These are phyloP conservation scores for Aspidiotus destructor DNA, from an alignment of 2,888 invertebrate genomes.

Conservation along the genomic window DNA sequence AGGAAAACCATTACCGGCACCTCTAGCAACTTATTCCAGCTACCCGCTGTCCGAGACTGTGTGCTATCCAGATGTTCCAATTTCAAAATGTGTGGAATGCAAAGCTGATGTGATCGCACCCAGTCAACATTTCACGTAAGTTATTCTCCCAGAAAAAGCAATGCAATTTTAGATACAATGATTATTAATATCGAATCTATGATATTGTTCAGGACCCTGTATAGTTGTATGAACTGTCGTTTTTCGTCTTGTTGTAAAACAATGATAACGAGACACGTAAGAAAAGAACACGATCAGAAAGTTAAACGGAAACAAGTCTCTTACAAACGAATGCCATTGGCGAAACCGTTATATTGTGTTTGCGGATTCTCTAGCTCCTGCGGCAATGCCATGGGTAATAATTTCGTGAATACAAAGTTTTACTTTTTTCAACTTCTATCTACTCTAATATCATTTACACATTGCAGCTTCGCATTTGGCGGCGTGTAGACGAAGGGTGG, in stretches of 20 bases:
- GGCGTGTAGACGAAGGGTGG: conserved; percentile 61
- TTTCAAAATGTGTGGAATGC: conserved; percentile 19
- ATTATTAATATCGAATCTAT: background rate
- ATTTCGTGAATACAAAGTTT: background rate
- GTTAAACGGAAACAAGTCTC: background rate
- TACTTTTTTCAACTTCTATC: background rate
- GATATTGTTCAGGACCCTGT: background rate
- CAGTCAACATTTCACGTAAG: conserved; percentile 24
- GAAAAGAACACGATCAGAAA: conserved; percentile 8
- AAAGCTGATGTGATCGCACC: conserved; percentile 8
- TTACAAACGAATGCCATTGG: conserved; percentile 37
- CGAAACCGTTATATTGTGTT: conserved; percentile 59
- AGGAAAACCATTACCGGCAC: background rate
- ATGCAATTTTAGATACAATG: background rate
- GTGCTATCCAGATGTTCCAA: conserved; percentile 13
- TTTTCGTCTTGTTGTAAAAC: conserved; percentile 20
- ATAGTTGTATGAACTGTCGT: conserved; percentile 17
- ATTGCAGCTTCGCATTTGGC: conserved; percentile 49
- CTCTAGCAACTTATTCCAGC: conserved; percentile 15
- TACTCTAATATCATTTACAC: background rate
- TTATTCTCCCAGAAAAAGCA: background rate
- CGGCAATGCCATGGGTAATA: conserved; percentile 45
- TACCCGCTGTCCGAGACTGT: background rate
- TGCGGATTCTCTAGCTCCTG: conserved; percentile 57
- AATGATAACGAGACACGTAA: conserved; percentile 15